phyloP scores from a whole-genome alignment of 1,140 invertebrate genomes.

The Sycophila sp. region DNA sequence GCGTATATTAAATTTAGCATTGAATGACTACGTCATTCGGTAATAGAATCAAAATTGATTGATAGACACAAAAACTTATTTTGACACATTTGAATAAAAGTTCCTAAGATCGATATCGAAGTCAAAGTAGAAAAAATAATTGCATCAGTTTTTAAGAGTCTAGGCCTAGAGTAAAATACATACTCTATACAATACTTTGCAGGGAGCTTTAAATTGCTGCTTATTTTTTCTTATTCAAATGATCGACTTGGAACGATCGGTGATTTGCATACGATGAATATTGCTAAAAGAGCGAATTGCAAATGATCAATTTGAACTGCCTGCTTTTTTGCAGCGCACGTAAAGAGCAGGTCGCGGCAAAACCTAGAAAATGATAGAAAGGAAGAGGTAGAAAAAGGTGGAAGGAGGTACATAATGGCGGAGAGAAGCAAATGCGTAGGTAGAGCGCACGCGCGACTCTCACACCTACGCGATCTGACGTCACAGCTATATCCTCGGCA shows the following conservation, averaged over 20 bases:
- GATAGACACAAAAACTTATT: too few species aligned
- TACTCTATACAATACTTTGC: too few species aligned
- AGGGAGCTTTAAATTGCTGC: neutral
- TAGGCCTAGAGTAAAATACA: too few species aligned
- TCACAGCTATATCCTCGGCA: conserved; percentile 52
- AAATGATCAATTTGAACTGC: neutral
- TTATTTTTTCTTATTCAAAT: conserved; percentile 5
- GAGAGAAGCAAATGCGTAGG: conserved; percentile 34
- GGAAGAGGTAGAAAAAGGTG: neutral
- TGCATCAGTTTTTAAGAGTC: too few species aligned
- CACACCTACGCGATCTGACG: conserved; percentile 62
- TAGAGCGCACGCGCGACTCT: conserved; percentile 47
- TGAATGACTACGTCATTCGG: too few species aligned
- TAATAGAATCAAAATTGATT: too few species aligned
- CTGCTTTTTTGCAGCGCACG: neutral
- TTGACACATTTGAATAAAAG: too few species aligned
- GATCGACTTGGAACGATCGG: neutral
- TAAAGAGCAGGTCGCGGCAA: neutral
- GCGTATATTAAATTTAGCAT: too few species aligned
- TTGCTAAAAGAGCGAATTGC: conserved; percentile 13
- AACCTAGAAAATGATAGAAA: conserved; percentile 8
- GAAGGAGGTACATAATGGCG: neutral
- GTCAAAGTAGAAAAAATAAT: too few species aligned
- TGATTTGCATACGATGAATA: conserved; percentile 25
- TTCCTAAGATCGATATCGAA: too few species aligned